These are phyloP conservation scores for Sipha flava DNA, from an alignment of 1,140 invertebrate genomes.

Conservation along the genomic window DNA sequence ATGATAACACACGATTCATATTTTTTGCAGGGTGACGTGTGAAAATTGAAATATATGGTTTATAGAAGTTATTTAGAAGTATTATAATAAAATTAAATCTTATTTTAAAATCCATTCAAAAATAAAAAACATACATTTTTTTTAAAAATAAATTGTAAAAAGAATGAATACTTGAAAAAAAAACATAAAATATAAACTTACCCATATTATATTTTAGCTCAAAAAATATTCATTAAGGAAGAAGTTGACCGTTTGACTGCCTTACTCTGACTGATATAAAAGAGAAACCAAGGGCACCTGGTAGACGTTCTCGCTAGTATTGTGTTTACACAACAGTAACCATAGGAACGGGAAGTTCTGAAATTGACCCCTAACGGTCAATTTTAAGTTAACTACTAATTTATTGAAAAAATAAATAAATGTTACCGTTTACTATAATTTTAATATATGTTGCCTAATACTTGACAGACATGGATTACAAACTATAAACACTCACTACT, in stretches of 20 bases:
- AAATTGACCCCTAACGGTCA: constrained; percentile 29
- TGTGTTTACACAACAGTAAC: constrained; percentile 24
- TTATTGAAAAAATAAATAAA: constrained; percentile 1
- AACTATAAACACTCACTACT: no score
- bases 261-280: constrained; percentile 5
- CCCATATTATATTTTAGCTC: constrained; percentile 8
- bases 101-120: no score
- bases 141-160: no score
- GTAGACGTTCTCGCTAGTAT: not conserved
- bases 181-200: no score
- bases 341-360: constrained; percentile 12
- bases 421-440: not conserved
- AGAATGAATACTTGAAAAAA: no score
- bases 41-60: no score
- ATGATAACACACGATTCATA: no score
- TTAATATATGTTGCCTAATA: not conserved
- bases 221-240: not conserved
- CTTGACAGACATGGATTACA: not conserved
- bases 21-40: no score
- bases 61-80: no score
- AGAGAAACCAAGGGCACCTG: not conserved
- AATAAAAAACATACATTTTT: no score
- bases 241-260: constrained; percentile 17
- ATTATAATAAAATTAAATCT: no score
- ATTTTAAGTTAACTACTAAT: not conserved